Conservation (phyloP, 2,888 invertebrate species). For the Drosophila tripunctata region DNA sequence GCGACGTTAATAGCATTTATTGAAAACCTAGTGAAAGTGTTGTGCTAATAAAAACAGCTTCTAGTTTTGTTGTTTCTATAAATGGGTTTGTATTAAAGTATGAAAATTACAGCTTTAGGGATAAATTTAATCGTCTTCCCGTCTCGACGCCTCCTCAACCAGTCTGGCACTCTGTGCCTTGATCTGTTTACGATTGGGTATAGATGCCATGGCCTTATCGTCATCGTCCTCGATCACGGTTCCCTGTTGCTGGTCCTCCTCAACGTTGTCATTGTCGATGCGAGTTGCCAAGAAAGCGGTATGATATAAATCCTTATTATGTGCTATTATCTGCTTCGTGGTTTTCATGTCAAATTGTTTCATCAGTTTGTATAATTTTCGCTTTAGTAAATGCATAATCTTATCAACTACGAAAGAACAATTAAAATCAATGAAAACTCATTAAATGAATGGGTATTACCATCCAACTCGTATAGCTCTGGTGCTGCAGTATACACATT, state of each 20-base stretch:
- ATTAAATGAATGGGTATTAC: conserved; percentile 52
- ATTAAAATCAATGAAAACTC: not conserved
- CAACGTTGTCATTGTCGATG: not conserved
- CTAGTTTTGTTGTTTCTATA: not conserved
- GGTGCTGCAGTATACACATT: conserved; percentile 71
- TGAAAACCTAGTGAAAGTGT: no score
- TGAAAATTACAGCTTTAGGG: no score
- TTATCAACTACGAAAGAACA: conserved; percentile 62
- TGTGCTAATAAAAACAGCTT: not conserved
- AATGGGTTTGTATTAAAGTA: not conserved
- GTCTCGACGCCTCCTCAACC: conserved; percentile 69
- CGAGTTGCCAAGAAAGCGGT: conserved; percentile 43
- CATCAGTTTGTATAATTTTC: conserved; percentile 70
- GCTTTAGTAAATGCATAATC: conserved; percentile 68
- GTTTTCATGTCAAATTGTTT: conserved; percentile 43
- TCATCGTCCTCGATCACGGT: conserved; percentile 51
- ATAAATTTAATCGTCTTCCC: not conserved
- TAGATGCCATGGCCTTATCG: conserved; percentile 57
- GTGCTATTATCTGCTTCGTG: conserved; percentile 2
- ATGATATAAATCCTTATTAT: conserved; percentile 62
- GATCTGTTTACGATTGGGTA: conserved; percentile 81
- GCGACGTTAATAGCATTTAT: no score
- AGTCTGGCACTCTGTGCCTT: conserved; percentile 80
- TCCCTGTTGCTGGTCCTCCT: conserved; percentile 14
- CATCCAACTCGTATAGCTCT: conserved; percentile 73